Percentiles rank a stretch among this genome's conserved stretches.
These are phyloP conservation scores for Apteryx owenii DNA, from an alignment of 2,113 vertebrate genomes.

Conservation along the genomic window DNA sequence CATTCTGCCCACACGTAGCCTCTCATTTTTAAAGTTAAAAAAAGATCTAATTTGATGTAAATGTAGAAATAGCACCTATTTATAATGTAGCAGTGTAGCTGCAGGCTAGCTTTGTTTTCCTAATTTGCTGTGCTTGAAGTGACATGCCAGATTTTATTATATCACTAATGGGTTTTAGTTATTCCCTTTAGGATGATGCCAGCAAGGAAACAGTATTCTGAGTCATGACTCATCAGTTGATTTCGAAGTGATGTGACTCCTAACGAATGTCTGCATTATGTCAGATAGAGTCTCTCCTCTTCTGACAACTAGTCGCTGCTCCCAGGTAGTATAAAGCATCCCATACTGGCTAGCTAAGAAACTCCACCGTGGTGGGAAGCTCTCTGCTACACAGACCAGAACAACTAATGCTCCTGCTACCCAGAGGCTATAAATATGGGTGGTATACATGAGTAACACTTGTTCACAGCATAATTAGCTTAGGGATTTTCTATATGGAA, in stretches of 20 bases:
- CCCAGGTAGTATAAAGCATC: not conserved
- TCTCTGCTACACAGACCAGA: not conserved
- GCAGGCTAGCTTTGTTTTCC: slow-evolving; percentile 63
- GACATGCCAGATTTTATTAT: slow-evolving; percentile 49
- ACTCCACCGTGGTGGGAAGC: not conserved
- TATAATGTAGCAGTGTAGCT: slow-evolving; percentile 59
- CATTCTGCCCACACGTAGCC: not conserved
- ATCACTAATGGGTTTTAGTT: slow-evolving; percentile 44
- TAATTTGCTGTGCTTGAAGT: slow-evolving; percentile 50
- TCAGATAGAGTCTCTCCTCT: not conserved
- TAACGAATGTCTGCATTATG: not conserved
- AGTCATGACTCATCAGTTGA: slow-evolving; percentile 31
- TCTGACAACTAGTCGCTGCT: not conserved
- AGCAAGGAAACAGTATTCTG: slow-evolving; percentile 24
- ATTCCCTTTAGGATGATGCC: slow-evolving; percentile 43
- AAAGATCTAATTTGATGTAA: slow-evolving; percentile 23
- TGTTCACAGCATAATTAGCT: not conserved
- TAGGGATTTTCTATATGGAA: not conserved
- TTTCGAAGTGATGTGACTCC: not conserved
- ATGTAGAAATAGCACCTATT: slow-evolving; percentile 39
- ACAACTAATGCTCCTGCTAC: not conserved
- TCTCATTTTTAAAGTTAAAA: not conserved
- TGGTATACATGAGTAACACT: not conserved
- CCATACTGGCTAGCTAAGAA: not conserved
- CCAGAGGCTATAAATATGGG: not conserved